Conservation (phyloP, 2,888 invertebrate species). For the Muschampia plurimacula region DNA sequence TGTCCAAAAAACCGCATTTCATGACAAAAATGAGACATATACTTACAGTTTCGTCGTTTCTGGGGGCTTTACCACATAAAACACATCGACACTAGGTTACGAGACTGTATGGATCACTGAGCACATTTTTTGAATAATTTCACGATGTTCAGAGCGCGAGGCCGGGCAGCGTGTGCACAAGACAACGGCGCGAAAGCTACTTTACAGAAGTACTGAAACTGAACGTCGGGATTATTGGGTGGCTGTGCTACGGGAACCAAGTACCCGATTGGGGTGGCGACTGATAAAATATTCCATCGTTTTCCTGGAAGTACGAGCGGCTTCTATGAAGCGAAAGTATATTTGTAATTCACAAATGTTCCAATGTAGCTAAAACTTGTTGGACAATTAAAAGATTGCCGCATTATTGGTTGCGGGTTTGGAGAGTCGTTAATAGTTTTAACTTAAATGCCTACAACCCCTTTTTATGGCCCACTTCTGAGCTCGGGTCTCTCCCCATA, state of each 20-base stretch:
- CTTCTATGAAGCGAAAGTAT: not conserved
- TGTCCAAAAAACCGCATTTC: not conserved
- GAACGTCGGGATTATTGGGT: conserved; percentile 40
- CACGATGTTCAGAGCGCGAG: conserved; percentile 54
- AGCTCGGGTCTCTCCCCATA: too few relatives aligned
- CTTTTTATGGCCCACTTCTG: too few relatives aligned
- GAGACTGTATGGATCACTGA: conserved; percentile 29
- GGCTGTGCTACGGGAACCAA: conserved; percentile 25
- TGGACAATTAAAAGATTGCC: too few relatives aligned
- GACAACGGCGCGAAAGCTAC: conserved; percentile 72
- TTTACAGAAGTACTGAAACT: conserved; percentile 53
- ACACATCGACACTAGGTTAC: conserved; percentile 32
- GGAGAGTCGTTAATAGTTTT: too few relatives aligned
- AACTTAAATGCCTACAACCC: too few relatives aligned
- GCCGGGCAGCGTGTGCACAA: conserved; percentile 55
- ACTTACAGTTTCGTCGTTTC: conserved; percentile 13
- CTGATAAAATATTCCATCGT: conserved; percentile 18
- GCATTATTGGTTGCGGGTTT: too few relatives aligned
- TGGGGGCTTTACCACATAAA: not conserved
- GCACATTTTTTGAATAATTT: conserved; percentile 40
- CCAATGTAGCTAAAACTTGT: too few relatives aligned
- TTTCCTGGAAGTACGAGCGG: conserved; percentile 16
- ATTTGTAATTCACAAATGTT: too few relatives aligned
- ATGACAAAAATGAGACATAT: conserved; percentile 22
- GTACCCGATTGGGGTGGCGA: conserved; percentile 21